phyloP scores from a whole-genome alignment of 37 sponge, comb jelly and placozoan species.

The Tethya wilhelma region DNA sequence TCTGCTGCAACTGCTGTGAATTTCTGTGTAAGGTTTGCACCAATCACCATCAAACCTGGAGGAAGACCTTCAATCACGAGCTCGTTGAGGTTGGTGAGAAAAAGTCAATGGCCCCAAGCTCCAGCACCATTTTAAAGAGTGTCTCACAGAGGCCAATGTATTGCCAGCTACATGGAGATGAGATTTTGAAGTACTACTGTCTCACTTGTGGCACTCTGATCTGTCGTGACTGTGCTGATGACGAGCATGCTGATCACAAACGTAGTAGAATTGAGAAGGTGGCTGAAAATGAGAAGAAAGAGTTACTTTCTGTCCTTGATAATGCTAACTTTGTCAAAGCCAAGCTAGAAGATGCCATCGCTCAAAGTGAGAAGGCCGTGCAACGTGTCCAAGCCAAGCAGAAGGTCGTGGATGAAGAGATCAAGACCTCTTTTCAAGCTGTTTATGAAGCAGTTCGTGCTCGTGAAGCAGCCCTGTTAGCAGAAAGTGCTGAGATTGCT shows the following conservation, averaged over 20 bases:
- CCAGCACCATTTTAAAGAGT: neutral
- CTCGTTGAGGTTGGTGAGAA: constrained; percentile 14
- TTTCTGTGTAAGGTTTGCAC: constrained; percentile 52
- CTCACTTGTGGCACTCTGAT: constrained; percentile 27
- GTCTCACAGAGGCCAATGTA: constrained; percentile 14
- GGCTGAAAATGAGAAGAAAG: constrained; percentile 12
- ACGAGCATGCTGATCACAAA: constrained; percentile 29
- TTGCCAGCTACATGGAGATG: constrained; percentile 31
- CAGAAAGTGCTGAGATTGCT: constrained; percentile 9
- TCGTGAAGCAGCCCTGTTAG: constrained; percentile 8
- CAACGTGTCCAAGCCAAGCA: constrained; percentile 7
- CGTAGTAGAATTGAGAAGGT: constrained; percentile 16
- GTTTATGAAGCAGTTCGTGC: constrained; percentile 18
- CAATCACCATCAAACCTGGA: constrained; percentile 26
- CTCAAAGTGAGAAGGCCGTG: constrained; percentile 6
- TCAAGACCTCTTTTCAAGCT: constrained; percentile 15
- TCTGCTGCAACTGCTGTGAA: constrained; percentile 48
- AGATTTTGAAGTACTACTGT: constrained; percentile 48
- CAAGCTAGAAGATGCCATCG: constrained; percentile 36
- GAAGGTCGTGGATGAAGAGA: constrained; percentile 11
- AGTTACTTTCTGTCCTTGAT: neutral
- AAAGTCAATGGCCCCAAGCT: neutral
- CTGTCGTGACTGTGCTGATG: constrained; percentile 49
- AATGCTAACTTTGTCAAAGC: neutral
- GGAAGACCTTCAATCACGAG: constrained; percentile 32